Evolutionary conservation across 2,888 invertebrate genomes (phyloP), one percentile per base, ranked within the genome.

Genomic region (Epinotia nisella): DNA sequence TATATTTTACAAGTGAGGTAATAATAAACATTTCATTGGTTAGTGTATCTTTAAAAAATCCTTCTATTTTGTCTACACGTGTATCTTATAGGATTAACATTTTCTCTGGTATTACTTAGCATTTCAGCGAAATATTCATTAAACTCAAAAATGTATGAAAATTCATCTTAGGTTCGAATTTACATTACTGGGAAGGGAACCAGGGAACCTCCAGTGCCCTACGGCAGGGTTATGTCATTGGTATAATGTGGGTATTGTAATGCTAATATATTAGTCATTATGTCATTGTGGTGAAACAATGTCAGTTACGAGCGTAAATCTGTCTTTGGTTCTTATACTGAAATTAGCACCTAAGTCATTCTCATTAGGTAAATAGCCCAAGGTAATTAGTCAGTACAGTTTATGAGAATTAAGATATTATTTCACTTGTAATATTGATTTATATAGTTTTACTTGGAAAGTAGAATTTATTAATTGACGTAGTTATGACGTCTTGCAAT

Each of bases 241-340:
- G 29, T 17, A 51, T 53, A 35, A n/a, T n/a, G n/a, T n/a, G n/a
- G n/a, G n/a, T n/a, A n/a, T n/a, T n/a, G n/a, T n/a, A n/a, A 64
- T 13, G 19, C 9, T n/a, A 62, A 11, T 61, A 21, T 45, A 21
- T 45, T 19, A 11, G 10, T n/a, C 13, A 29, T 59, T 35, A 59
- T 13, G 19, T 15, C 19, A n/a, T 55, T 55, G 21, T 55, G n/a
- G 21, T 56, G 10, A 56, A 56, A 66, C 66, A 66, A 66, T 56
- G 21, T 11, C 41, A 66, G 39, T 66, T 41, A 66, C 41, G 4
- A 21, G 39, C 19, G 21, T 11, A 24, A 41, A 56, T 66, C 15
- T 21, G 21, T 39, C 15, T 41, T 0, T 4, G 5, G 55, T 41
- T n/a, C 66, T 55, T 24, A 56, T 55, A 55, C 29, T 35, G 55